These are phyloP conservation scores for Galbula dea DNA, from an alignment of 2,113 vertebrate genomes.

Conservation along the genomic window DNA sequence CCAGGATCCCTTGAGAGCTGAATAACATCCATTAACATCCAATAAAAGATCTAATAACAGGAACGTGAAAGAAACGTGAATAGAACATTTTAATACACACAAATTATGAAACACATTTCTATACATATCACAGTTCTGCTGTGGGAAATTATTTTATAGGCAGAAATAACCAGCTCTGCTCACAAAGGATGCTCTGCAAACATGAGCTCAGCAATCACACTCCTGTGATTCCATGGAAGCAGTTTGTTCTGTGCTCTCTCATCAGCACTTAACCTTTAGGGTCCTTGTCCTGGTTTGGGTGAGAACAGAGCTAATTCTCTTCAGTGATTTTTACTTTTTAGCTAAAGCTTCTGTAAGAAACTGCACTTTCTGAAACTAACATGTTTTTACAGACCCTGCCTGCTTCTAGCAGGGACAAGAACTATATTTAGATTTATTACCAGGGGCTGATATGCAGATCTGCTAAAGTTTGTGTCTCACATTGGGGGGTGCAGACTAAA, in stretches of 20 bases:
- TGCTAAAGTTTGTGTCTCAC: too few relatives aligned
- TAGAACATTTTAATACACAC: constrained; percentile 55
- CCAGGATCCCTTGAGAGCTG: constrained; percentile 9
- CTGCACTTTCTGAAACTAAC: too few relatives aligned
- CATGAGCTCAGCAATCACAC: background rate
- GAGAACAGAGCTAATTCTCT: too few relatives aligned
- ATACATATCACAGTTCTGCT: constrained; percentile 7
- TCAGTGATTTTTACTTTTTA: too few relatives aligned
- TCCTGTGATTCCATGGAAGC: background rate
- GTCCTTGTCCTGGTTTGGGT: too few relatives aligned
- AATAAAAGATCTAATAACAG: constrained; percentile 19
- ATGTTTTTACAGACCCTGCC: too few relatives aligned
- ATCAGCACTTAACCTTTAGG: background rate
- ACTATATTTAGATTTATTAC: too few relatives aligned
- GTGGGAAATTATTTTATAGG: background rate
- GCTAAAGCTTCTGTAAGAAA: too few relatives aligned
- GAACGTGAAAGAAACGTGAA: constrained; percentile 37
- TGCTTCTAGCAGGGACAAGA: too few relatives aligned
- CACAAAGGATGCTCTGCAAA: background rate
- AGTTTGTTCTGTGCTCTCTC: background rate
- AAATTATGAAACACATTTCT: constrained; percentile 42
- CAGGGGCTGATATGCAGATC: too few relatives aligned
- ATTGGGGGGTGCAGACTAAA: too few relatives aligned
- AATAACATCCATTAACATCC: constrained; percentile 7
- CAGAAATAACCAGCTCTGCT: background rate